Percentiles rank a stretch among this genome's conserved stretches.
phyloP scores from a whole-genome alignment of 2,888 invertebrate species.

The Sinhomidia bicolor region DNA sequence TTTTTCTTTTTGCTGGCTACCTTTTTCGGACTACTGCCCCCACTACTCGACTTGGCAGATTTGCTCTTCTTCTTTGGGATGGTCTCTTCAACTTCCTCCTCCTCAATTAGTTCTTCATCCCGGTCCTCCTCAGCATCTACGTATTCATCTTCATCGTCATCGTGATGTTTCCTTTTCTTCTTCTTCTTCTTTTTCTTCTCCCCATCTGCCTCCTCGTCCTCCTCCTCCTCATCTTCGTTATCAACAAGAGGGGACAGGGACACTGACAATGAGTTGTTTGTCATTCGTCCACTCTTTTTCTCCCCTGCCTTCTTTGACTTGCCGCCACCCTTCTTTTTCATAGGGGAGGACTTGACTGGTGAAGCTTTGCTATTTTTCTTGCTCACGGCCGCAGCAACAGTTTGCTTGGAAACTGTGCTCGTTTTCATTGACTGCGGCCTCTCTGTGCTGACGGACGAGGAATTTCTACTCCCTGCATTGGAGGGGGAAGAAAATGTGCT shows the following conservation, averaged over 20 bases:
- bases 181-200: slow-evolving; percentile 56
- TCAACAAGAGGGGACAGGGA: slow-evolving; percentile 74
- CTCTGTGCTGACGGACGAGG: slow-evolving; percentile 65
- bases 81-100: background rate
- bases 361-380: slow-evolving; percentile 65
- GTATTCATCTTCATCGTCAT: slow-evolving; percentile 73
- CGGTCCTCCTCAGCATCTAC: background rate
- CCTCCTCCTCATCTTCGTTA: slow-evolving; percentile 59
- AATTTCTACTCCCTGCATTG: slow-evolving; percentile 48
- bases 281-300: slow-evolving; percentile 82
- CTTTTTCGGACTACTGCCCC: slow-evolving; percentile 83
- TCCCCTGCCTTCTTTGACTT: slow-evolving; percentile 81
- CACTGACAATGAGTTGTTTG: slow-evolving; percentile 79
- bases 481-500: slow-evolving; percentile 56
- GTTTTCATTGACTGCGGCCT: slow-evolving; percentile 45
- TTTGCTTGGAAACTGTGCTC: slow-evolving; percentile 62
- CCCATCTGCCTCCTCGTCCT: background rate
- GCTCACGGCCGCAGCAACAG: slow-evolving; percentile 66
- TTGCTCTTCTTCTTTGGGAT: slow-evolving; percentile 81
- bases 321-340: slow-evolving; percentile 39
- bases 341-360: slow-evolving; percentile 61
- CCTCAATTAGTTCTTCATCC: slow-evolving; percentile 81
- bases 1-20: slow-evolving; percentile 81
- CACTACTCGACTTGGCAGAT: slow-evolving; percentile 83
- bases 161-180: slow-evolving; percentile 48